Evolutionary conservation across 2,797 vertebrate genomes (phyloP), one percentile per base, ranked within the genome.

Genomic region (Chelon labrosus): DNA sequence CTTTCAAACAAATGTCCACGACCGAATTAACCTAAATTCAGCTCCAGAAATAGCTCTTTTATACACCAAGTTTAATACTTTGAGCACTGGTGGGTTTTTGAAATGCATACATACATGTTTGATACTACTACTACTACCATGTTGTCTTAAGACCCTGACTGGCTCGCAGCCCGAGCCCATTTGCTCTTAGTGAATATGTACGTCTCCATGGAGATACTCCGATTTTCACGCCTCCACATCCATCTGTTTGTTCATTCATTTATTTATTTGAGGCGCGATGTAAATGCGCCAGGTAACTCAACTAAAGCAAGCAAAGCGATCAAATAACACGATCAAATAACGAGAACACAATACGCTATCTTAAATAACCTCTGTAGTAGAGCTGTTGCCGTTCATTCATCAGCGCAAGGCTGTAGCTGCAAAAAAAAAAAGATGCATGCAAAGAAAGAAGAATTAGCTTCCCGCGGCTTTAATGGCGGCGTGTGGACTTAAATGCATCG

Each of bases 11-110:
- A 27, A 65, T 51, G 65, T 67, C 49, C 37, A 72, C 54, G 1
- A 10, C 44, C 12, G 65, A 82, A 83, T 80, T 39, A 62, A 73
- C 50, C 58, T n/a, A 50, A 64, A 77, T 13, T n/a, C 61, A 19
- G 41, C 65, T 38, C 20, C 39, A 17, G 69, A 69, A 75, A 70
- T 39, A 37, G 20, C 11, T 3, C 0, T 6, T 55, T 65, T 19
- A 41, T 9, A 11, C 60, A 39, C 7, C 2, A n/a, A 47, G 9
- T 47, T n/a, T 5, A 46, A 16, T 46, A n/a, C 44, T n/a, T 17
- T n/a, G 17, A 44, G 16, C 4, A 44, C 42, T 17, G 17, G 42
- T 17, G 17, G 42, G 42, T 44, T 14, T 17, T 44, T 17, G 1
- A 44, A 44, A 12, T 44, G 7, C 42, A 44, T 44, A 5, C 31